Base-by-base conservation (phyloP, 2,797 vertebrate genomes). In the Premnoplex brunnescens region DNA sequence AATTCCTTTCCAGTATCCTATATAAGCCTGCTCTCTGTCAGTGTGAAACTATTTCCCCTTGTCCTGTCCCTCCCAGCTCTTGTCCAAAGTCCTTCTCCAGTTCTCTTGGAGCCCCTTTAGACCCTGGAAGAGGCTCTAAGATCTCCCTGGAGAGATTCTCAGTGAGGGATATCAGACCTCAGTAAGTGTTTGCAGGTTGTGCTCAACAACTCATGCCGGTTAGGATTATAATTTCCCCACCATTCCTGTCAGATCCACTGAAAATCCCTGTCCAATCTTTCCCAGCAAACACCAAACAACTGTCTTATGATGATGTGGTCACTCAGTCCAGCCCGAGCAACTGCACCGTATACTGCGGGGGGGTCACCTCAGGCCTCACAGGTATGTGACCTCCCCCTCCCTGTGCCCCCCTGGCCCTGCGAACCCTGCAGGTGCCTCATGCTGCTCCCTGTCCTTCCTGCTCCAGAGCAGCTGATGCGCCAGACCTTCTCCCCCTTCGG, bases 401-500 rank as follows among this genome's bases (percentile, higher is more conserved):
- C 17, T 19, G 30, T 54, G 22, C 28, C 68, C 17, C 30, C 15
- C 36, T 13, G 30, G 12, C 19, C 64, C 64, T 10, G 3, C 24
- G 54, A 2, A 2, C 9, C 0, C 5, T 0, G 2, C 14, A 0
- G 4, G 18, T 7, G 5, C 59, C 85, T 96, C 63, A 94, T 10
- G 44, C 78, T 21, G 19, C 32, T 27, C 76, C 78, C 55, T 96
- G 30, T 71, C 64, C 72, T 94, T 82, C 91, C 96, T 14, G 44
- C 46, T 97, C 95, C 97, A 99, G 99, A 99, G 94, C 99, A 99
- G 98, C 98, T 99, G 89, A 99, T 99, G 99, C 99, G 99, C 96
- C 99, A 99, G 98, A 99, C 99, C 63, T 99, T 99, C 97, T 99
- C 99, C 43, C 98, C 98, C 18, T 99, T 99, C 69, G 99, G 99